Percentiles rank a stretch among this genome's conserved stretches.
Evolutionary conservation across 2,113 vertebrate species (phyloP).

Genomic region (Brachirus orientalis): DNA sequence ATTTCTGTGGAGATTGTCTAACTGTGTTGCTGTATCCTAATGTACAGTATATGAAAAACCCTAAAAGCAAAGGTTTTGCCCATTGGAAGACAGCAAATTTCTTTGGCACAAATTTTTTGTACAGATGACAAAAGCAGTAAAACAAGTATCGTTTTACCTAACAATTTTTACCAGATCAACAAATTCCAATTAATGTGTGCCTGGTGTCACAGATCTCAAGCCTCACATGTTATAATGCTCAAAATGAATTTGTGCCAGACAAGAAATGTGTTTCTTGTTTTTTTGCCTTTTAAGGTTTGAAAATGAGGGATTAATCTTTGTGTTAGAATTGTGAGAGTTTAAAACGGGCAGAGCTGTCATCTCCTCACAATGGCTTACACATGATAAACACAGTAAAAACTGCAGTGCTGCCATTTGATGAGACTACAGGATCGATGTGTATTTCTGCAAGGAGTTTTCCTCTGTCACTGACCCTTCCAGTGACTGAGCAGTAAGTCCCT

Average conservation of each 20-base stretch:
- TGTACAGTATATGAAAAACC: not conserved
- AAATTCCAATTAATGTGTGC: conserved; percentile 9
- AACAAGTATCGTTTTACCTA: too few species aligned
- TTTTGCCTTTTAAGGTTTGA: conserved; percentile 4
- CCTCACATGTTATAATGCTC: conserved; percentile 9
- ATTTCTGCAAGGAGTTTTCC: conserved; percentile 6
- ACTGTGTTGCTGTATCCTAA: not conserved
- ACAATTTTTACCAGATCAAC: too few species aligned
- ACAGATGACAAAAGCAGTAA: not conserved
- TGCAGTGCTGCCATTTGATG: conserved; percentile 9
- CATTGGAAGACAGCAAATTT: not conserved
- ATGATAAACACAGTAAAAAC: not conserved
- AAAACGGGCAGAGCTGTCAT: conserved; percentile 8
- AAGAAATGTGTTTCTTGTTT: conserved; percentile 26
- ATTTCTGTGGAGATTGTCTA: not conserved
- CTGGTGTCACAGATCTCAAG: not conserved
- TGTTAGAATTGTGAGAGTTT: conserved; percentile 3
- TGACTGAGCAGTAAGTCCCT: conserved; percentile 15
- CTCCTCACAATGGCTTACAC: conserved; percentile 14
- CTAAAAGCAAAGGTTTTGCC: not conserved
- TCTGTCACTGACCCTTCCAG: not conserved
- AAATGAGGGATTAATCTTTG: conserved; percentile 12
- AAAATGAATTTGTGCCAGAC: not conserved
- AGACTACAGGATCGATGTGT: conserved; percentile 16
- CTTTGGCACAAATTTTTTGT: not conserved